Evolutionary conservation across 2,113 vertebrate genomes (phyloP), one percentile per base, ranked within the genome.

Genomic region (Fulmarus glacialis): DNA sequence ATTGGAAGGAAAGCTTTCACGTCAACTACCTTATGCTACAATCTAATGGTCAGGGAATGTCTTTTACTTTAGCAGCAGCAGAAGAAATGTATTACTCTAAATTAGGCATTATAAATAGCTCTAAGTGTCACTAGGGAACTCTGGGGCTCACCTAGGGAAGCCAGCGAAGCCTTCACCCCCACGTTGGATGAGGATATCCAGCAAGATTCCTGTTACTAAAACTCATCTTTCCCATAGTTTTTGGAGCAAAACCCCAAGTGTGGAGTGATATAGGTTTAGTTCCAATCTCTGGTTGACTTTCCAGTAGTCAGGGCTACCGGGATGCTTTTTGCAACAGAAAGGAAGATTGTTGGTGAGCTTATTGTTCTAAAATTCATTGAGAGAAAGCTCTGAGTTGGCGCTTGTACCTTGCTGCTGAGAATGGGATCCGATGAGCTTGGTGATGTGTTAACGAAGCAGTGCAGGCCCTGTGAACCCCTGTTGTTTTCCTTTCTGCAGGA

Each of bases 401-500:
- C 16, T 55, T 15, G 23, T 26, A 6, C 36, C 53, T 38, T 21
- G 50, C 26, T 22, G 43, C 52, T 32, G 48, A 6, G 34, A 50
- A 59, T 2, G 55, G 68, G n/a, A 12, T 50, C 55, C 55, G 5
- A 0, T 6, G 15, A 7, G 40, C 45, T 70, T 10, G 47, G 27
- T 40, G 32, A 24, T 24, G 40, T 38, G 55, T 13, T 26, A 17
- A 7, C 1, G 11, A 56, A 45, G 67, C 48, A 22, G 70, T 6
- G 2, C 45, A 27, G 72, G 47, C n/a, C 53, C 42, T 0, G 23
- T 74, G 82, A 88, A 45, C 56, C 34, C 48, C 34, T 87, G 27
- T 59, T 86, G 38, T 82, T 79, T 94, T 91, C 70, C 84, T 96
- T 90, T 55, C 74, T n/a, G 47, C 98, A 99, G 99, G 99, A 99